Percentiles rank a stretch among this genome's conserved stretches.
Evolutionary conservation across 1,140 invertebrate species (phyloP).

Genomic region (Ostrea edulis): DNA sequence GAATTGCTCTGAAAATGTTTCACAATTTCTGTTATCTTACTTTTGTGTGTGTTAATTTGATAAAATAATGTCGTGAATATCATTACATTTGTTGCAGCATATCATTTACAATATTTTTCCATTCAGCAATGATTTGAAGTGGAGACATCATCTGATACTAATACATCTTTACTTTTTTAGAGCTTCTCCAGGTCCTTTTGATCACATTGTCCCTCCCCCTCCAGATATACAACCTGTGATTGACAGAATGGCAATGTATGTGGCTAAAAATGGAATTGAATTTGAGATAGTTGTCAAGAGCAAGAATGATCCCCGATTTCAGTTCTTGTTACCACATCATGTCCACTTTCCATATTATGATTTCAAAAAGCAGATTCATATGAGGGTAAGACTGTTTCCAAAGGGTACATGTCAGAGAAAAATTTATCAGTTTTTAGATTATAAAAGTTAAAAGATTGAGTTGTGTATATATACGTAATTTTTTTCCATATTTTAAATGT

Average conservation of each 20-base stretch:
- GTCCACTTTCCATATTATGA: constrained; percentile 74
- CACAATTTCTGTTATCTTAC: neutral
- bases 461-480: no score
- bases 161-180: constrained; percentile 23
- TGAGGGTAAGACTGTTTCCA: constrained; percentile 64
- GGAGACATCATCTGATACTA: neutral
- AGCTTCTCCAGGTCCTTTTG: constrained; percentile 5
- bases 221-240: constrained; percentile 92
- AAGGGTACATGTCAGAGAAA: no score
- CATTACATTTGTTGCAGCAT: neutral
- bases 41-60: neutral
- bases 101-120: neutral
- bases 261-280: constrained; percentile 94
- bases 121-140: neutral
- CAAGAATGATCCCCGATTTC: constrained; percentile 90
- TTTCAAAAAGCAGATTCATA: constrained; percentile 72
- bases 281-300: constrained; percentile 93
- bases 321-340: constrained; percentile 75
- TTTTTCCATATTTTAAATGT: no score
- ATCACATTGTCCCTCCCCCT: constrained; percentile 83
- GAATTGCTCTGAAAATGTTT: neutral
- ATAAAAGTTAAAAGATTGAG: no score
- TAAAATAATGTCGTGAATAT: neutral
- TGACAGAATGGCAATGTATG: constrained; percentile 97
- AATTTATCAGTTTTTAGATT: no score